phyloP scores from a whole-genome alignment of 2,113 vertebrate species.

The Eulacestoma nigropectus region DNA sequence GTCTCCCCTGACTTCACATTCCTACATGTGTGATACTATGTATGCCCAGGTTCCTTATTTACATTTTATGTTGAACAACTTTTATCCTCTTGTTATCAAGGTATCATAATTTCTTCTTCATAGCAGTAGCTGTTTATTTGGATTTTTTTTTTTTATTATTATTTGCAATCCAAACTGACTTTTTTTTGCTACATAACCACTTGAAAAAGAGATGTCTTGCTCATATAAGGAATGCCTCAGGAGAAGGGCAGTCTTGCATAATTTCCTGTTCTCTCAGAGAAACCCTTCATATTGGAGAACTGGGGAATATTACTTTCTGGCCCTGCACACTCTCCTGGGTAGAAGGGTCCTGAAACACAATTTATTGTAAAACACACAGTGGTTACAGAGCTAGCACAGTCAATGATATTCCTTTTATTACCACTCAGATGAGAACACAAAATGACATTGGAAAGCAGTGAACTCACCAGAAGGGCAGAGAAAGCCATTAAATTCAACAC shows the following conservation, averaged over 20 bases:
- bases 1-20: not conserved
- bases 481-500: constrained; percentile 78
- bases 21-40: not conserved
- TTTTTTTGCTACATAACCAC: constrained; percentile 35
- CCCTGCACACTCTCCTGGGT: constrained; percentile 59
- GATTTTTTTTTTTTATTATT: not conserved
- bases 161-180: not conserved
- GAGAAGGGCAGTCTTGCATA: constrained; percentile 19
- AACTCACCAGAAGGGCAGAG: constrained; percentile 78
- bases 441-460: constrained; percentile 77
- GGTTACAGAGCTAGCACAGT: constrained; percentile 69
- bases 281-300: constrained; percentile 24
- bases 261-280: not conserved
- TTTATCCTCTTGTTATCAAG: not conserved
- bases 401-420: constrained; percentile 79
- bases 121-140: not conserved
- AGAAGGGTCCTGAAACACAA: constrained; percentile 72
- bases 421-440: constrained; percentile 77
- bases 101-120: not conserved
- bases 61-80: not conserved
- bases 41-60: not conserved
- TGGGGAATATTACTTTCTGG: constrained; percentile 59
- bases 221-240: not conserved
- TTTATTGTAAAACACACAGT: constrained; percentile 78
- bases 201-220: constrained; percentile 47